Percentiles rank a stretch among this genome's conserved stretches.
Conservation (phyloP, 35 echinoderm and acorn worm species). For the Holothuria glaberrima region DNA sequence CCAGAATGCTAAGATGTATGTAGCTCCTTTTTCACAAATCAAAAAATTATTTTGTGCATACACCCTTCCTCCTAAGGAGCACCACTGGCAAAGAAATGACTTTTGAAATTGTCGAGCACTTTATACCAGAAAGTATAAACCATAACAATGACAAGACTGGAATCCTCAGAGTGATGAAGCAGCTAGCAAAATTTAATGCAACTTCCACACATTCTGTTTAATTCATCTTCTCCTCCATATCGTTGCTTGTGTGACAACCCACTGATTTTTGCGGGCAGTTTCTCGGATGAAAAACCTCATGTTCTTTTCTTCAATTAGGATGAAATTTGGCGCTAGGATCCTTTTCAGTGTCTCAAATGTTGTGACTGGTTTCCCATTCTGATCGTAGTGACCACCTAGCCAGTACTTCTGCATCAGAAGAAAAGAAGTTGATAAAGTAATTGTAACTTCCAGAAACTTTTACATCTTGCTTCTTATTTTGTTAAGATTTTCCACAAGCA, state of each 20-base stretch:
- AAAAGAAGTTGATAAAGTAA: not conserved
- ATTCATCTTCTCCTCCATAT: conserved; percentile 89
- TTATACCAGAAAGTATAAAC: too few species aligned
- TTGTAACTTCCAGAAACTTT: too few species aligned
- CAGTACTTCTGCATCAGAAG: conserved; percentile 79
- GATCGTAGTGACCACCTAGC: conserved; percentile 84
- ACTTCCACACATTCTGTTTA: not conserved
- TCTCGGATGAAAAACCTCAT: conserved; percentile 89
- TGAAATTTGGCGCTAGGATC: conserved; percentile 80
- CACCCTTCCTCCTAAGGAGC: too few species aligned
- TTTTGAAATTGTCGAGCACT: too few species aligned
- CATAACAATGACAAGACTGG: too few species aligned
- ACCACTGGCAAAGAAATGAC: too few species aligned
- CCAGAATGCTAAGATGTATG: too few species aligned
- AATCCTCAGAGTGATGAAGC: too few species aligned
- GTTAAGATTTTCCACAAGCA: too few species aligned
- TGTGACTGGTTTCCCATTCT: conserved; percentile 76
- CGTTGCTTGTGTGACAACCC: conserved; percentile 66
- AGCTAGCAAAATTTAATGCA: too few species aligned
- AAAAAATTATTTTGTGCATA: not conserved
- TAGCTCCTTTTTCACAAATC: not conserved
- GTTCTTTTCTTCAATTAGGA: conserved; percentile 73
- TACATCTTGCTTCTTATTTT: too few species aligned
- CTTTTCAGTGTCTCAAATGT: conserved; percentile 80
- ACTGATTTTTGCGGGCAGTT: conserved; percentile 90